Evolutionary conservation across 2,888 invertebrate species (phyloP), one percentile per base, ranked within the genome.

Genomic region (Ennomos quercinarius): DNA sequence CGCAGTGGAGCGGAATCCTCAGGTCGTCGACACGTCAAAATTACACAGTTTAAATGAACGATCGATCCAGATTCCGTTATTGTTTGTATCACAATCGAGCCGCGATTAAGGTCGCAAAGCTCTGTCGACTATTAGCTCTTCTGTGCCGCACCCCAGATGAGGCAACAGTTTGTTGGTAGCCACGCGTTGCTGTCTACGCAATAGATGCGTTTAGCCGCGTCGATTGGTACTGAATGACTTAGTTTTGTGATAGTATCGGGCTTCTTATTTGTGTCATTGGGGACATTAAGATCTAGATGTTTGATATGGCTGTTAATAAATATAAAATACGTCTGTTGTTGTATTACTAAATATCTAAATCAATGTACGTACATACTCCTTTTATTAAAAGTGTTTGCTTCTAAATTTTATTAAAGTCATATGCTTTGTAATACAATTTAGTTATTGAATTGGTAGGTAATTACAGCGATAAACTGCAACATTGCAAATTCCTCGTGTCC

Each of bases 51-150:
- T 66, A 72, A 82, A 80, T 78, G 74, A 81, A 72, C 73, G 80
- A 81, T 85, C 74, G 78, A 68, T 70, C 72, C 70, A 59, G 67
- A 79, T 78, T 75, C 86, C 86, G 85, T 86, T 87, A 87, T 81
- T 83, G 83, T 85, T 82, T 71, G 78, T 71, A 77, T 73, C 73
- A 76, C 78, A 75, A 74, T 73, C 71, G 70, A 60, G 46, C 41
- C 54, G 61, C 72, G 74, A 80, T 84, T 81, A 81, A 72, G 74
- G 63, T 60, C 61, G 57, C 45, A 11, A 44, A 53, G 49, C 41
- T 46, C 38, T 50, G 12, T 9, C 11, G 35, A 36, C 48, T 61
- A 48, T 56, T 61, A 55, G 43, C 47, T 47, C 46, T 45, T 43
- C 46, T 42, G 8, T 13, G 49, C 34, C 13, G 34, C 13, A 47